phyloP scores from a whole-genome alignment of 2,113 vertebrate genomes.

The Syrrhaptes paradoxus region DNA sequence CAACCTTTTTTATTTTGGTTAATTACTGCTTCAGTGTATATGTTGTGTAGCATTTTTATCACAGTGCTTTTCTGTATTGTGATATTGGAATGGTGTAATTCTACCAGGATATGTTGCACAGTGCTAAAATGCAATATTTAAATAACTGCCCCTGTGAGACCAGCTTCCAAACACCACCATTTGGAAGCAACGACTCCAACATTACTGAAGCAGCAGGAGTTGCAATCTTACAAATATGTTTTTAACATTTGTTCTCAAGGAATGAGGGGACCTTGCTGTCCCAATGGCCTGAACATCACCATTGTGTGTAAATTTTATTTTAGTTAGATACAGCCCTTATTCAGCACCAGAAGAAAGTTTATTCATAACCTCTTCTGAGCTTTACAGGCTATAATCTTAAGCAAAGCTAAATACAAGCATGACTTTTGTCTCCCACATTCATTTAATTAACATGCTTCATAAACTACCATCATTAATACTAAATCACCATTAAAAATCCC shows the following conservation, averaged over 20 bases:
- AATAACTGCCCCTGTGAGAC: background rate
- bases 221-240: background rate
- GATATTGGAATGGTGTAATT: rapidly evolving
- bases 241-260: background rate
- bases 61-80: background rate
- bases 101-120: background rate
- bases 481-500: slow-evolving; percentile 6
- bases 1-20: background rate
- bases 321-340: background rate
- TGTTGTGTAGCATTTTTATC: background rate
- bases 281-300: too few relatives aligned
- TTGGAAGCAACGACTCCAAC: background rate
- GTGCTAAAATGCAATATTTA: background rate
- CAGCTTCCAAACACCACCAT: background rate
- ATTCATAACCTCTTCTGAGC: background rate
- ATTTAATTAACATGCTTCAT: slow-evolving; percentile 34
- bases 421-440: slow-evolving; percentile 21
- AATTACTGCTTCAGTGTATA: background rate
- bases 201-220: background rate
- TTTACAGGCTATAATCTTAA: background rate
- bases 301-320: background rate
- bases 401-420: background rate
- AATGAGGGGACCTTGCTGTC: background rate
- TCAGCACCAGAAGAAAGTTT: background rate
- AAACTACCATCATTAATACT: slow-evolving; percentile 8